Conservation (phyloP, 1,140 invertebrate species). For the Pararge aegeria region DNA sequence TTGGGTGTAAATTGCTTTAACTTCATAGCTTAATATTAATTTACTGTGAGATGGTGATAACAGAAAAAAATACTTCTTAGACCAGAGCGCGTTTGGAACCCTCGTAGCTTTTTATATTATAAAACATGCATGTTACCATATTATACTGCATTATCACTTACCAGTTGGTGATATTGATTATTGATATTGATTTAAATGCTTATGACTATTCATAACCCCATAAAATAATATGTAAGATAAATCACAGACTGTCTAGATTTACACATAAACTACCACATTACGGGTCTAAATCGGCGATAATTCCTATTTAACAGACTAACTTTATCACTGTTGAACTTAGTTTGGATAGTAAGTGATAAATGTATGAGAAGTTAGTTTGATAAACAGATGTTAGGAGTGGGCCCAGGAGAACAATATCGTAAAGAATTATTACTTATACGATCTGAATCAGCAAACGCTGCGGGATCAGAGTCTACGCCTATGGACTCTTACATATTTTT, state of each 20-base stretch:
- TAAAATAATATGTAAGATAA: neutral
- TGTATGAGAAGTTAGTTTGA: conserved; percentile 27
- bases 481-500: too few relatives aligned
- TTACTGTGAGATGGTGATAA: too few relatives aligned
- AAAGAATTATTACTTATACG: conserved; percentile 33
- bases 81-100: too few relatives aligned
- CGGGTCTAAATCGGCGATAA: conserved; percentile 10
- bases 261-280: conserved; percentile 10
- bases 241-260: neutral
- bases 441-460: conserved; percentile 21
- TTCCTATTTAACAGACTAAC: conserved; percentile 18
- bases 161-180: too few relatives aligned
- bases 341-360: conserved; percentile 24
- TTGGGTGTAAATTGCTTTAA: too few relatives aligned
- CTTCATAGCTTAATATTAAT: too few relatives aligned
- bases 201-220: too few relatives aligned
- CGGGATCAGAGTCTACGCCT: neutral
- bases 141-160: too few relatives aligned
- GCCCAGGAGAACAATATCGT: conserved; percentile 24
- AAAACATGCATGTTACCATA: too few relatives aligned
- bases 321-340: conserved; percentile 15
- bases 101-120: too few relatives aligned
- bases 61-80: too few relatives aligned
- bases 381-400: conserved; percentile 27
- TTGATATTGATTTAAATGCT: too few relatives aligned